These are phyloP conservation scores for Parapristionchus giblindavisi DNA, from an alignment of 2,888 invertebrate genomes.

Conservation along the genomic window DNA sequence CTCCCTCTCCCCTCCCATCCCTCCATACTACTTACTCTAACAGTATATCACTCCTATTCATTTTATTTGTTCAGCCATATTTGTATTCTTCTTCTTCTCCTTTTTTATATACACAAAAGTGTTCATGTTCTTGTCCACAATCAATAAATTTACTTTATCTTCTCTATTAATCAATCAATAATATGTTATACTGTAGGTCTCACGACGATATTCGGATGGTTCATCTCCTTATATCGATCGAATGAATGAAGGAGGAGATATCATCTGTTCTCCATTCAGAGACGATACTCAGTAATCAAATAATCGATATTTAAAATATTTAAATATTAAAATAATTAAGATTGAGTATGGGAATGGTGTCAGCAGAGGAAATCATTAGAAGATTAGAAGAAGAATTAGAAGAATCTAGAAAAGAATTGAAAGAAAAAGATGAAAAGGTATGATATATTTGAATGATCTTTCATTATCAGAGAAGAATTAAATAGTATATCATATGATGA, in stretches of 20 bases:
- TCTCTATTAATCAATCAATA: too few relatives aligned
- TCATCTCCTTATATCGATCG: conserved; percentile 4
- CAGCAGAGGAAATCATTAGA: conserved; percentile 30
- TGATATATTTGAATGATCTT: not conserved
- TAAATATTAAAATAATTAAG: not conserved
- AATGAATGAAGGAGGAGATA: conserved; percentile 24
- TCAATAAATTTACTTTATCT: too few relatives aligned
- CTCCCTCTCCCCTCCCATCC: not conserved
- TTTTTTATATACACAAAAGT: not conserved
- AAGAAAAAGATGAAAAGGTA: conserved; percentile 34
- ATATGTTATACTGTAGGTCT: not conserved
- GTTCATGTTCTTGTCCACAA: too few relatives aligned
- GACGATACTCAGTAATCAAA: not conserved
- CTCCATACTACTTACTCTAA: not conserved
- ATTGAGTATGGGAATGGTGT: conserved; percentile 16
- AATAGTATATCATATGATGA: too few relatives aligned
- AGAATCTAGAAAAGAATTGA: conserved; percentile 16
- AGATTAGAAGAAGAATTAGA: conserved; percentile 34
- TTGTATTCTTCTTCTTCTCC: not conserved
- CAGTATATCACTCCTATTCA: not conserved
- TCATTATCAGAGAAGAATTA: not conserved
- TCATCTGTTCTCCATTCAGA: not conserved
- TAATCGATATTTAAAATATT: not conserved
- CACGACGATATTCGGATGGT: conserved; percentile 28
- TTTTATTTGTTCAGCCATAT: not conserved